Conservation (phyloP, 92 coral and sea anemone genomes). For the Micromussa lordhowensis region DNA sequence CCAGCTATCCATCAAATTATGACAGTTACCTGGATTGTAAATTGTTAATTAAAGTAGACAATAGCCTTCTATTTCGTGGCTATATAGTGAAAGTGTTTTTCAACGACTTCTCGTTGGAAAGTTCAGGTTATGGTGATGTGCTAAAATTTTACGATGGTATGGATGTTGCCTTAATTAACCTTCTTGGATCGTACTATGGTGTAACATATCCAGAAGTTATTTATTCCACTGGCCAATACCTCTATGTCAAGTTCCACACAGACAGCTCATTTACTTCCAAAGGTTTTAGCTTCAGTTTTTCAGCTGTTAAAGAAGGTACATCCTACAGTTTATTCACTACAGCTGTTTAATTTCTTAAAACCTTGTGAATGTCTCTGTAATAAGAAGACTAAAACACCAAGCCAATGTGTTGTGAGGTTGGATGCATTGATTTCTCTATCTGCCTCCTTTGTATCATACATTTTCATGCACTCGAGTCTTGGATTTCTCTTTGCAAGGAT, state of each 20-base stretch:
- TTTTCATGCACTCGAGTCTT: no score
- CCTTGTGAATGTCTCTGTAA: not conserved
- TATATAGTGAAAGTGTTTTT: not conserved
- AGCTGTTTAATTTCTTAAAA: not conserved
- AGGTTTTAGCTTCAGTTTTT: conserved; percentile 17
- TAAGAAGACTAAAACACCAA: no score
- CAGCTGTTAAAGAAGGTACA: conserved; percentile 1
- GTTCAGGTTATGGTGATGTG: not conserved
- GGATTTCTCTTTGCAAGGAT: no score
- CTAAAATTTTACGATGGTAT: conserved; percentile 1
- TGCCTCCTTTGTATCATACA: no score
- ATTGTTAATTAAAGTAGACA: not conserved
- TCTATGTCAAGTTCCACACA: not conserved
- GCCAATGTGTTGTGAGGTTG: no score
- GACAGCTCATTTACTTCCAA: not conserved
- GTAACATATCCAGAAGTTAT: conserved; percentile 4
- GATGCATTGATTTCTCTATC: no score
- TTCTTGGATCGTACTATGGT: not conserved
- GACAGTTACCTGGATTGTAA: not conserved
- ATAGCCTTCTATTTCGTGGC: not conserved
- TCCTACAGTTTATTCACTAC: not conserved
- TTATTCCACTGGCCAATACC: not conserved
- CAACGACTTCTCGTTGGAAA: not conserved
- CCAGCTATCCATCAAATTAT: not conserved
- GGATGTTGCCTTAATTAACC: not conserved